These are phyloP conservation scores for Deroplatys truncata DNA, from an alignment of 2,888 invertebrate species.

Conservation along the genomic window DNA sequence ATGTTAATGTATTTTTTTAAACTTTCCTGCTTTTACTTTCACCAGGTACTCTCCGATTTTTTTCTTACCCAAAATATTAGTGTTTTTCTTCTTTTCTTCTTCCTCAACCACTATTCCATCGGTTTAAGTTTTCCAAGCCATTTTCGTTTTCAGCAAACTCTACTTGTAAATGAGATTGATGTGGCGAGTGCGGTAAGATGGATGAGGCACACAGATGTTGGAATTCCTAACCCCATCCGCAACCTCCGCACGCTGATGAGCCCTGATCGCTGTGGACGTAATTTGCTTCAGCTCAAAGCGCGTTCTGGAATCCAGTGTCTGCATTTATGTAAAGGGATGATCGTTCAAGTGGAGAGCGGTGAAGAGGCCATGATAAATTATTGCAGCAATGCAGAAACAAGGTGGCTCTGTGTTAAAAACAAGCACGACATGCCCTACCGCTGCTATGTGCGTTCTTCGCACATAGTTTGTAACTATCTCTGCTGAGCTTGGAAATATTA, in stretches of 20 bases:
- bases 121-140: background rate
- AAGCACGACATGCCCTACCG: background rate
- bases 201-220: background rate
- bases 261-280: background rate
- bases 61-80: too few species aligned
- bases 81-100: background rate
- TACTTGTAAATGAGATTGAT: background rate
- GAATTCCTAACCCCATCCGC: background rate
- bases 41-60: too few species aligned
- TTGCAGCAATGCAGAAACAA: background rate
- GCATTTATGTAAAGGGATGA: background rate
- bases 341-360: background rate
- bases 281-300: background rate
- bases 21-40: too few species aligned
- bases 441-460: background rate
- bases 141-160: background rate
- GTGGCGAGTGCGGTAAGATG: background rate
- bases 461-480: background rate
- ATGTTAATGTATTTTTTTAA: too few species aligned
- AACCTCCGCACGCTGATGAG: background rate
- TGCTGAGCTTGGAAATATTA: too few species aligned
- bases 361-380: background rate
- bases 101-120: background rate
- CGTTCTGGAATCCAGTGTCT: background rate
- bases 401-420: background rate